Evolutionary conservation across 1,140 invertebrate genomes (phyloP).

Genomic region (Danaus melanippus): DNA sequence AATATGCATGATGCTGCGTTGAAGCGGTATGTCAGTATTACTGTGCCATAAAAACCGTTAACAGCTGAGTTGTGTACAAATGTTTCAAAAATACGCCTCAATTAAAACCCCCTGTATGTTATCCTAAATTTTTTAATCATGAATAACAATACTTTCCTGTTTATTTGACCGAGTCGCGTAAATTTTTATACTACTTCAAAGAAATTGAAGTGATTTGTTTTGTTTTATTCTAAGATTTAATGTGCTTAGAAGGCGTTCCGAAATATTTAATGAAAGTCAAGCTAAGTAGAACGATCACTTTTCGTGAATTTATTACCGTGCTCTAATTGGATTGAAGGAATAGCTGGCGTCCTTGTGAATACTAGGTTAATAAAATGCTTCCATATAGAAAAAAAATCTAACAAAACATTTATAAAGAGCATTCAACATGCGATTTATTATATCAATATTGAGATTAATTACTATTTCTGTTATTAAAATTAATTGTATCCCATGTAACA

Average conservation of each 20-base stretch:
- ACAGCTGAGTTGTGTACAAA: constrained; percentile 33
- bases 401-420: too few species aligned
- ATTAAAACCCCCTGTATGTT: constrained; percentile 6
- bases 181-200: neutral
- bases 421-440: too few species aligned
- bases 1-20: constrained; percentile 50
- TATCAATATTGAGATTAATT: too few species aligned
- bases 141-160: neutral
- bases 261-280: constrained; percentile 17
- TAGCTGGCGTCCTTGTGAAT: constrained; percentile 19
- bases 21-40: constrained; percentile 34
- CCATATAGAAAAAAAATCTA: too few species aligned
- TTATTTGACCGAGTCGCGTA: too few species aligned
- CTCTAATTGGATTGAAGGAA: constrained; percentile 24
- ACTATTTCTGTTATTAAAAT: too few species aligned
- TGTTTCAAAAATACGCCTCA: constrained; percentile 11
- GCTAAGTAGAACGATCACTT: constrained; percentile 14
- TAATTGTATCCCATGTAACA: too few species aligned
- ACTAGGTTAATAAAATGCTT: too few species aligned
- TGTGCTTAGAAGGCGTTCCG: neutral
- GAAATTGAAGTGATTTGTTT: neutral
- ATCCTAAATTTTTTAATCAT: constrained; percentile 10
- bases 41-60: constrained; percentile 40
- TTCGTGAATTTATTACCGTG: constrained; percentile 19
- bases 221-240: constrained; percentile 1